Percentiles rank a stretch among this genome's conserved stretches.
Evolutionary conservation across 2,797 vertebrate genomes (phyloP).

Genomic region (Chelidonichthys spinosus): DNA sequence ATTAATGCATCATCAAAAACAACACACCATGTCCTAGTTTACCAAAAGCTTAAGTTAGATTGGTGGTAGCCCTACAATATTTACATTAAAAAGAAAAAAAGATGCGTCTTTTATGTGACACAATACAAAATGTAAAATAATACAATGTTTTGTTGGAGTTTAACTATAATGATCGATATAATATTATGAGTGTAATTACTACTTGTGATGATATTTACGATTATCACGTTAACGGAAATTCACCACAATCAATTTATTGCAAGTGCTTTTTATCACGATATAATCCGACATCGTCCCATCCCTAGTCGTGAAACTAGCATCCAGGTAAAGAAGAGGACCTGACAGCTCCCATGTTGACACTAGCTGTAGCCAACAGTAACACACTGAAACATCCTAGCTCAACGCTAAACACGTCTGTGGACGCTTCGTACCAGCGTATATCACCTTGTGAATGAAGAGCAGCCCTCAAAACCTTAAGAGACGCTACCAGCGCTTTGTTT

Average conservation of each 20-base stretch:
- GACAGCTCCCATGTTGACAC: constrained; percentile 21
- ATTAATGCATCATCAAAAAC: not conserved
- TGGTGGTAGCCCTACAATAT: not conserved
- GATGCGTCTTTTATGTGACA: too few species aligned
- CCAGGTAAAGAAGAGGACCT: not conserved
- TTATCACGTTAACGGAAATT: too few species aligned
- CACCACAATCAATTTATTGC: too few species aligned
- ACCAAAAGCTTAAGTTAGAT: not conserved
- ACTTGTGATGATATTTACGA: too few species aligned
- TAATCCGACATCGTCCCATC: too few species aligned
- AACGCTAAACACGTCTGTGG: too few species aligned
- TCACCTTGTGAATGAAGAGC: not conserved
- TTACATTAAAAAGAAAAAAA: not conserved
- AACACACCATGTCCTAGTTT: not conserved
- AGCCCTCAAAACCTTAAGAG: not conserved
- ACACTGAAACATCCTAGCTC: not conserved
- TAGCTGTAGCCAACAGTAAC: not conserved
- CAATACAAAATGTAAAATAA: too few species aligned
- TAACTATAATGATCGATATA: too few species aligned
- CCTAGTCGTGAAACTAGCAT: constrained; percentile 15
- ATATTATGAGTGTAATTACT: too few species aligned
- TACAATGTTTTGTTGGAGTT: too few species aligned
- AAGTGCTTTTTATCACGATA: too few species aligned
- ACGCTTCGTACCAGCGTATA: not conserved
- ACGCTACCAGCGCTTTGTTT: not conserved